Evolutionary conservation across 2,888 invertebrate species (phyloP), one percentile per base, ranked within the genome.

Genomic region (Hirtodrosophila trivittata): DNA sequence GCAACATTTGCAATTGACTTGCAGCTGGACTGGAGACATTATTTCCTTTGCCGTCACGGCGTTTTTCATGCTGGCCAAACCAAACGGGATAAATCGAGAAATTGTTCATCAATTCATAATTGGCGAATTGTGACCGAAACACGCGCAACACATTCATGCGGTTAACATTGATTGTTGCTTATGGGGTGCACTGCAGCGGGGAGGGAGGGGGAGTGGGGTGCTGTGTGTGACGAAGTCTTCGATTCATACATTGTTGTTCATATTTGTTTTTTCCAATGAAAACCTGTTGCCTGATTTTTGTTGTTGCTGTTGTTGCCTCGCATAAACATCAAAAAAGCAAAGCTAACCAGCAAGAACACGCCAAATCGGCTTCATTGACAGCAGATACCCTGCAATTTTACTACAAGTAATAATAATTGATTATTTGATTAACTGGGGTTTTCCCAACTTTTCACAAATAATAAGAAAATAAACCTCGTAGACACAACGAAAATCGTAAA

Each of bases 21-120:
- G 14, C 9, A 21, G 37, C 39, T 39, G 16, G 1, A 32, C 9
- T 8, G 5, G n/a, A 16, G 38, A 54, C 6, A 51, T 43, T 67
- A 51, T 43, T 67, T 68, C 32, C 55, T 47, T 67, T 37, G 13
- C n/a, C 41, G 26, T 42, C 32, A 32, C 28, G 13, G 12, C 18
- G 21, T 4, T 45, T 26, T 28, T 42, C 26, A 37, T 49, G 67
- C 46, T 59, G 54, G 39, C 16, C 50, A 51, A 62, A 62, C 49
- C 55, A 54, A 68, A 75, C 58, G 73, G 83, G 67, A 82, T 75
- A 54, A 45, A 78, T 52, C 77, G 66, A 68, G 83, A 76, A 72
- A 76, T 86, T 66, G 80, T 67, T 85, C 73, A 78, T 59, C 59
- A 67, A 64, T 45, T 74, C 45, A 72, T 75, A 67, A 75, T 67